These are phyloP conservation scores for Lamellibrachia columna DNA, from an alignment of 2,888 invertebrate genomes.

Conservation along the genomic window DNA sequence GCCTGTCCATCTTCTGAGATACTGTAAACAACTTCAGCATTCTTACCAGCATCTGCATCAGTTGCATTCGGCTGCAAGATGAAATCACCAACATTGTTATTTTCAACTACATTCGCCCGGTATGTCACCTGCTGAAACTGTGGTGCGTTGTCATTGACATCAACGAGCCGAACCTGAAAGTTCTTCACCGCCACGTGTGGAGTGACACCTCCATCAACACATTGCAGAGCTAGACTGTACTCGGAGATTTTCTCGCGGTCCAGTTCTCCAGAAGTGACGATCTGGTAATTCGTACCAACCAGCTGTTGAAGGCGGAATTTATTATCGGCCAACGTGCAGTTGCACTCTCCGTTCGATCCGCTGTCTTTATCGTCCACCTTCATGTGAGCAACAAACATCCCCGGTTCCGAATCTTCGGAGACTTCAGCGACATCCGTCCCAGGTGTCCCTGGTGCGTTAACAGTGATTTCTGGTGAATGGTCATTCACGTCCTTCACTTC, in stretches of 20 bases:
- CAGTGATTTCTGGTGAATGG: constrained; percentile 30
- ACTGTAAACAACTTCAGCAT: constrained; percentile 30
- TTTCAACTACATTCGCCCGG: constrained; percentile 28
- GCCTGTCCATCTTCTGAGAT: background rate
- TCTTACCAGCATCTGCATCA: constrained; percentile 28
- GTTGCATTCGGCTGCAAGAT: constrained; percentile 28
- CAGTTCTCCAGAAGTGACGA: constrained; percentile 25
- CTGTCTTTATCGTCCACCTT: constrained; percentile 23
- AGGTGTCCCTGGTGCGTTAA: constrained; percentile 29
- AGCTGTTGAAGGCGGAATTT: constrained; percentile 22
- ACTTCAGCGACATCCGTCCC: constrained; percentile 23
- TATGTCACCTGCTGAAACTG: constrained; percentile 29
- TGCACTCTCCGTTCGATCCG: background rate
- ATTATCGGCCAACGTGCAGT: constrained; percentile 6
- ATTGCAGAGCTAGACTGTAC: constrained; percentile 27
- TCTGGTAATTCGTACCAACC: constrained; percentile 25
- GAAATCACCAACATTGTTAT: constrained; percentile 25
- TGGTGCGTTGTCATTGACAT: constrained; percentile 35
- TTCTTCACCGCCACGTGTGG: constrained; percentile 21
- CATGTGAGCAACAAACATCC: constrained; percentile 24
- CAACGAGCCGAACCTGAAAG: constrained; percentile 28
- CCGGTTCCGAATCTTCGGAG: constrained; percentile 6
- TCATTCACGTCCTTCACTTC: constrained; percentile 31
- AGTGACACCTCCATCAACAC: constrained; percentile 30
- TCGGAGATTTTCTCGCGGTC: constrained; percentile 26